Percentiles rank a stretch among this genome's conserved stretches.
These are phyloP conservation scores for Caligus rogercresseyi DNA, from an alignment of 1,140 invertebrate genomes.

Conservation along the genomic window DNA sequence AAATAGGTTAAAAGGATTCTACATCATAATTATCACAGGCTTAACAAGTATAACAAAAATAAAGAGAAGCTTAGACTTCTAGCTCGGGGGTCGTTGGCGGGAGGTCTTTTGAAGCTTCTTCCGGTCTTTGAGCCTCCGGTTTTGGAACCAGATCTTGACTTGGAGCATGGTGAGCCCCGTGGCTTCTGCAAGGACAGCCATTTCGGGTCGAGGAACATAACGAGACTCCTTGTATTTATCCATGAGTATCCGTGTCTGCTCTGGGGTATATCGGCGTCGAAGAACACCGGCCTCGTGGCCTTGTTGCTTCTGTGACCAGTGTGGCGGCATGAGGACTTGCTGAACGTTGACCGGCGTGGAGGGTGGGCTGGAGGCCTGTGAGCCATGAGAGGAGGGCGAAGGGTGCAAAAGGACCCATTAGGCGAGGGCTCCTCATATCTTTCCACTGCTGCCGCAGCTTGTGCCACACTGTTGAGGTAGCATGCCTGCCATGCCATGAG, in stretches of 20 bases:
- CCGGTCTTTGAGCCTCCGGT: background rate
- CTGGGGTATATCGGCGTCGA: background rate
- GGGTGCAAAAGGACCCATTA: background rate
- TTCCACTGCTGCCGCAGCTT: background rate
- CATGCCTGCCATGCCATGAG: background rate
- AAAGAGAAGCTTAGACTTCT: background rate
- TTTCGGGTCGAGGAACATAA: background rate
- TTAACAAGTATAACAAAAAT: too few relatives aligned
- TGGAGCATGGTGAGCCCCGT: constrained; percentile 2
- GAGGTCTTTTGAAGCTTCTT: background rate
- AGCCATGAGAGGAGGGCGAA: too few relatives aligned
- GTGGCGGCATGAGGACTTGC: background rate
- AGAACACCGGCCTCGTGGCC: background rate
- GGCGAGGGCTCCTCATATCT: background rate
- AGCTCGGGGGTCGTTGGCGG: background rate
- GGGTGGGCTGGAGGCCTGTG: background rate
- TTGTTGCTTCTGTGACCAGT: background rate
- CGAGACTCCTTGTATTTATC: constrained; percentile 1
- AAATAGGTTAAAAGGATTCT: too few relatives aligned
- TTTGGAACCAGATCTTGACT: constrained; percentile 9
- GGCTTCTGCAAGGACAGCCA: background rate
- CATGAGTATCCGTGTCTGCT: background rate
- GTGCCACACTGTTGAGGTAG: background rate
- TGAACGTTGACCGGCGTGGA: background rate
- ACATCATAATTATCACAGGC: too few relatives aligned